Evolutionary conservation across 2,888 invertebrate species (phyloP).

Genomic region (Bombylius major): DNA sequence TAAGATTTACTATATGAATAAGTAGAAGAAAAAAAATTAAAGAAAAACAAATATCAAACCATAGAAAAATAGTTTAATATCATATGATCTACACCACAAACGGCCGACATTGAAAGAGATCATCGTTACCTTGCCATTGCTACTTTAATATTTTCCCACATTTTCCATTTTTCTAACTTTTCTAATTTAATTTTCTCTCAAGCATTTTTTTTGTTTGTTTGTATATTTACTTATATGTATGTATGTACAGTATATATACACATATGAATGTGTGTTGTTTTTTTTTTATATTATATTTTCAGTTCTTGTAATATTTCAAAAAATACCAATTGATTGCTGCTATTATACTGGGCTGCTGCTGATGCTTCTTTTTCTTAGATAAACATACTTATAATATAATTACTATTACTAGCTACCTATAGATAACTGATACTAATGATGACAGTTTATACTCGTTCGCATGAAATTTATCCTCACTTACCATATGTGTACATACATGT

Average conservation of each 20-base stretch:
- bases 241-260: too few relatives aligned
- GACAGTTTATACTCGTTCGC: not conserved
- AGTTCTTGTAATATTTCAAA: too few relatives aligned
- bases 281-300: too few relatives aligned
- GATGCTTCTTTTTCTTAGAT: too few relatives aligned
- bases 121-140: not conserved
- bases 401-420: too few relatives aligned
- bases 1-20: not conserved
- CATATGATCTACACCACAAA: not conserved
- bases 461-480: not conserved
- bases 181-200: not conserved
- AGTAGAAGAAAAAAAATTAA: not conserved
- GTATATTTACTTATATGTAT: too few relatives aligned
- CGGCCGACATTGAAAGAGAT: not conserved
- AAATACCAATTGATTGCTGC: too few relatives aligned
- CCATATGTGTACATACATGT: too few relatives aligned
- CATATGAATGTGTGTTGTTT: too few relatives aligned
- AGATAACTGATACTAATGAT: not conserved
- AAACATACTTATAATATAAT: too few relatives aligned
- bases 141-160: not conserved
- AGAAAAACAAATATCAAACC: not conserved
- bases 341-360: too few relatives aligned
- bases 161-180: not conserved
- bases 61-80: not conserved
- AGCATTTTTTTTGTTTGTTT: too few relatives aligned